A percentile compares a stretch with the other conserved stretches of the same genome.
Conservation (phyloP, 2,113 vertebrate genomes). For the Chelonoidis abingdonii region DNA sequence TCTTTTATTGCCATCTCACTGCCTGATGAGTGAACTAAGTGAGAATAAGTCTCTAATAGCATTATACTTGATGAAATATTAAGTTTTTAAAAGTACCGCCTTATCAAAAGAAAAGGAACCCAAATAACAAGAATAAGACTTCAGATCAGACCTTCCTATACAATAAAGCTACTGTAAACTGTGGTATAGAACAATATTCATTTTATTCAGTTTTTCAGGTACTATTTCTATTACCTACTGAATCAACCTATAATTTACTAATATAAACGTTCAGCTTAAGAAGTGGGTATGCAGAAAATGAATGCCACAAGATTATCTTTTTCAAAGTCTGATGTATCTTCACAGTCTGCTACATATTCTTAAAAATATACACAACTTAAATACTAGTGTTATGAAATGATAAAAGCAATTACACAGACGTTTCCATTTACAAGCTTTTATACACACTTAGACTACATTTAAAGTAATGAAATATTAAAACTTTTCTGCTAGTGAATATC, state of each 20-base stretch:
- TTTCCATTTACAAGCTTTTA: conserved; percentile 67
- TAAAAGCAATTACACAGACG: conserved; percentile 48
- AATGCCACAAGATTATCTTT: conserved; percentile 20
- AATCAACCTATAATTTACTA: background rate
- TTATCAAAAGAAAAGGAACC: conserved; percentile 73
- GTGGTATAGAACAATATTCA: background rate
- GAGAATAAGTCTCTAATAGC: conserved; percentile 97
- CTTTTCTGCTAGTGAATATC: conserved; percentile 78
- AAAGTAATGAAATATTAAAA: conserved; percentile 81
- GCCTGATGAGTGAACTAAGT: conserved; percentile 97
- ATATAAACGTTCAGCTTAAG: background rate
- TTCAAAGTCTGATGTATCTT: conserved; percentile 4
- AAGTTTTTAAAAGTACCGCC: conserved; percentile 87
- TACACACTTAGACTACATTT: conserved; percentile 65
- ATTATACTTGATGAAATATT: conserved; percentile 96
- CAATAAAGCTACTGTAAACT: background rate
- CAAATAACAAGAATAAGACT: conserved; percentile 43
- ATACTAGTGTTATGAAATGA: conserved; percentile 3
- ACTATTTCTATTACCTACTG: background rate
- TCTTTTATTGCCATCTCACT: conserved; percentile 97
- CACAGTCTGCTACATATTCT: conserved; percentile 28
- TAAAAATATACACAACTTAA: conserved; percentile 28
- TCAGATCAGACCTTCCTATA: conserved; percentile 9
- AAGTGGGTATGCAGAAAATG: conserved; percentile 19
- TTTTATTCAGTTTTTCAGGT: background rate